phyloP scores from a whole-genome alignment of 30 jellyfish, hydroid and myxozoan genomes.

The Calvadosia cruxmelitensis region DNA sequence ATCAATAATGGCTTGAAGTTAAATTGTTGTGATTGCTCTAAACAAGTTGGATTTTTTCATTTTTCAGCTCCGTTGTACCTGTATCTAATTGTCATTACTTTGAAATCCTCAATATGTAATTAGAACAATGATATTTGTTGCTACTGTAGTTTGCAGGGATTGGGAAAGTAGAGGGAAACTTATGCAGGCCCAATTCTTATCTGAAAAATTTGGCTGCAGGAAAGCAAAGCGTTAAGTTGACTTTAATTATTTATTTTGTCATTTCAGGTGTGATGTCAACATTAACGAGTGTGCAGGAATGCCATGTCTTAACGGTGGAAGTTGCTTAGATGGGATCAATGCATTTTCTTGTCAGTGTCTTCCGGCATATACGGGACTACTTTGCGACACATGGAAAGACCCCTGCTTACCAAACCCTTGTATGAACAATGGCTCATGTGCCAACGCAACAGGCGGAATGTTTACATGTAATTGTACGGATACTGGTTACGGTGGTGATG shows the following conservation, averaged over 20 bases:
- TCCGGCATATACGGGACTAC: constrained; percentile 37
- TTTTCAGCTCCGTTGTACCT: too few species aligned
- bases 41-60: too few species aligned
- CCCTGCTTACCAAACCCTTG: constrained; percentile 30
- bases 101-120: too few species aligned
- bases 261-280: constrained; percentile 29
- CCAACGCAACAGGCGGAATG: constrained; percentile 2
- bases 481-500: constrained; percentile 45
- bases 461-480: constrained; percentile 38
- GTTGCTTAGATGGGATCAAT: constrained; percentile 31
- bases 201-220: too few species aligned
- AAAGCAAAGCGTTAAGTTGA: too few species aligned
- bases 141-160: too few species aligned
- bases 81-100: too few species aligned
- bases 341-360: constrained; percentile 32
- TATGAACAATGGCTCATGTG: constrained; percentile 30
- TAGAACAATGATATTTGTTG: too few species aligned
- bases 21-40: too few species aligned
- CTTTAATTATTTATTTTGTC: not conserved
- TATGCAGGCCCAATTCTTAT: too few species aligned
- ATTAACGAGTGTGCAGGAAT: constrained; percentile 32
- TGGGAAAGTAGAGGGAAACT: too few species aligned
- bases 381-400: constrained; percentile 34
- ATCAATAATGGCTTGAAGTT: too few species aligned
- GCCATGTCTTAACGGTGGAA: constrained; percentile 48